Evolutionary conservation across 2,113 vertebrate genomes (phyloP), one percentile per base, ranked within the genome.

Genomic region (Suncus etruscus): DNA sequence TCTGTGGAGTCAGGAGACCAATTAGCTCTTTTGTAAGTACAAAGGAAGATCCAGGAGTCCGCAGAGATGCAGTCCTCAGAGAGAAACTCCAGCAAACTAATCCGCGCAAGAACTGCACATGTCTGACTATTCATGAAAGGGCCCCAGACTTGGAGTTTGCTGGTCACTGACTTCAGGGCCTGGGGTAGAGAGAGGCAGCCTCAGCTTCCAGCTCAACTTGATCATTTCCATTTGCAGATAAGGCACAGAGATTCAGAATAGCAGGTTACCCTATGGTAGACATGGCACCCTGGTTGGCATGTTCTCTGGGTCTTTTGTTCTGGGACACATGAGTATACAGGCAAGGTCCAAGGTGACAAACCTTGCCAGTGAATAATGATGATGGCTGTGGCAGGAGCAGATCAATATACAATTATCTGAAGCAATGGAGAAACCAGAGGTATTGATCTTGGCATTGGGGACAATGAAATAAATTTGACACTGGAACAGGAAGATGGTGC

Each of bases 401-500:
- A 94, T 94, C 86, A 90, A 92, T 93, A 92, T 16, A 22, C 29
- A 92, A 92, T 93, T 93, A 90, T 50, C 66, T 25, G 86, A 99
- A 90, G 97, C 98, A 47, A 98, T 98, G 0, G 97, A 97, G 63
- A 98, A 98, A 78, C 97, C 98, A 0, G 98, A 98, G 25, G 97
- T 97, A 8, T 95, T 99, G 95, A 99, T 99, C 99, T 99, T 86
- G 98, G 98, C 91, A 98, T 99, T 69, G 95, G 94, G 90, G 98
- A 99, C 93, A 99, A 65, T 74, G 54, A 78, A 66, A 29, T 66
- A 6, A 25, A 10, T 24, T 29, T 29, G 24, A 27, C 27, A 22
- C 65, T 66, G 25, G 58, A 20, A 61, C 18, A 61, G 58, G 54
- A 20, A 61, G 58, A 61, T 15, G 18, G 58, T 16, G 20, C 58